Percentiles rank a stretch among this genome's conserved stretches.
Evolutionary conservation across 2,888 invertebrate genomes (phyloP).

Genomic region (Melanchra persicariae): DNA sequence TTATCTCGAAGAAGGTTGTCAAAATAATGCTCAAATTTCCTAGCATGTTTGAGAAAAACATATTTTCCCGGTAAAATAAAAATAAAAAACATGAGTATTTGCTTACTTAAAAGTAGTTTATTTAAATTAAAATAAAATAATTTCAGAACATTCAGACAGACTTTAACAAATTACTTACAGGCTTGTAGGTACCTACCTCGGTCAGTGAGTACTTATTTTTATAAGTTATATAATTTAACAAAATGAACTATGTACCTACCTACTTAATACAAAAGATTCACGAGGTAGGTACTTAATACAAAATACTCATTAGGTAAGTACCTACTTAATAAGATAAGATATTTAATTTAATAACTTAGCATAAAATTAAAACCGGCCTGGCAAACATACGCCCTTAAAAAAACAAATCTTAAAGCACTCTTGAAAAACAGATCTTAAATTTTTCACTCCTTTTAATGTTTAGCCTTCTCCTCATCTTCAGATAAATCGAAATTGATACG

Average conservation of each 20-base stretch:
- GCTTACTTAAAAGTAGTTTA: background rate
- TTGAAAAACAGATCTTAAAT: background rate
- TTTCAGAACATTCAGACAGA: background rate
- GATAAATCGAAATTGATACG: conserved; percentile 67
- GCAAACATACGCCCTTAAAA: background rate
- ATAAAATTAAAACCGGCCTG: background rate
- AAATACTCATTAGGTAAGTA: background rate
- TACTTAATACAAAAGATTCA: too few species aligned
- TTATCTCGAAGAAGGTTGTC: too few species aligned
- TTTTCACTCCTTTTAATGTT: background rate
- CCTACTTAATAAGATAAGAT: background rate
- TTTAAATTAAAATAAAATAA: background rate
- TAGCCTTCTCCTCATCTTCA: conserved; percentile 53
- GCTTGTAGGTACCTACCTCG: too few species aligned
- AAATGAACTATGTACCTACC: background rate
- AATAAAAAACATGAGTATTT: background rate
- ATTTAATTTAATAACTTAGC: conserved; percentile 2
- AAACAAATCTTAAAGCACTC: background rate
- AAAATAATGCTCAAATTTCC: too few species aligned
- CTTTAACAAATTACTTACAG: background rate
- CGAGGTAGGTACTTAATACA: too few species aligned
- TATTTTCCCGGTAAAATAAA: background rate
- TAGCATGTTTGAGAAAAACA: too few species aligned
- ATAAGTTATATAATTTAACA: too few species aligned
- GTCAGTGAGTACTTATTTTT: background rate